Percentiles rank a stretch among this genome's conserved stretches.
Evolutionary conservation across 2,113 vertebrate genomes (phyloP).

Genomic region (Gopherus flavomarginatus): DNA sequence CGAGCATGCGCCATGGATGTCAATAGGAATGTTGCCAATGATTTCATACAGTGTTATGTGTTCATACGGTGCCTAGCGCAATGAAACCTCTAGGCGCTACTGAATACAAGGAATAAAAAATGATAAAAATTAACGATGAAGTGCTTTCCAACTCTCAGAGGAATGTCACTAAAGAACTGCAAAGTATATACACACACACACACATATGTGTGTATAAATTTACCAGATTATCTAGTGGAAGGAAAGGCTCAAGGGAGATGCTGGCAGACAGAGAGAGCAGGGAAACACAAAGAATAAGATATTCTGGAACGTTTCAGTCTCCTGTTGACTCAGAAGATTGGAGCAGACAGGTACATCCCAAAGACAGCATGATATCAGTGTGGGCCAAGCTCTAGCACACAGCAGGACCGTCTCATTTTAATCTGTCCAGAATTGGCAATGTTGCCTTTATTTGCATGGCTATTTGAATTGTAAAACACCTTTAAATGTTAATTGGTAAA

Average conservation of each 20-base stretch:
- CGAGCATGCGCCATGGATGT: background rate
- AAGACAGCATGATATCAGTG: conserved; percentile 59
- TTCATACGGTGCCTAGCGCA: background rate
- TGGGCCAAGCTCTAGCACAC: conserved; percentile 67
- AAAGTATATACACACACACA: fast-evolving
- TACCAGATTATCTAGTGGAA: background rate
- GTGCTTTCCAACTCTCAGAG: fast-evolving
- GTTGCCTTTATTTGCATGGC: conserved; percentile 69
- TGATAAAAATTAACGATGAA: fast-evolving
- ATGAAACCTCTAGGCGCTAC: background rate
- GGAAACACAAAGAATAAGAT: conserved; percentile 39
- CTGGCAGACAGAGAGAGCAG: conserved; percentile 26
- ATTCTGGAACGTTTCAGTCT: conserved; percentile 68
- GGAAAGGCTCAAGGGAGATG: background rate
- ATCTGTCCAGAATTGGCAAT: conserved; percentile 69
- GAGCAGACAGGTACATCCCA: conserved; percentile 74
- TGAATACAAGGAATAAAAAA: background rate
- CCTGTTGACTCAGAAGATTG: conserved; percentile 67
- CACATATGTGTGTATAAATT: background rate
- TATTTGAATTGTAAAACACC: conserved; percentile 74
- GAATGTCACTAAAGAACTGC: fast-evolving
- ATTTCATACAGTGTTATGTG: fast-evolving
- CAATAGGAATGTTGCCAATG: background rate
- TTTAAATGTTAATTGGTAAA: conserved; percentile 67
- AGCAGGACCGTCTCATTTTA: conserved; percentile 71